These are phyloP conservation scores for Apamea monoglypha DNA, from an alignment of 2,888 invertebrate genomes.

Conservation along the genomic window DNA sequence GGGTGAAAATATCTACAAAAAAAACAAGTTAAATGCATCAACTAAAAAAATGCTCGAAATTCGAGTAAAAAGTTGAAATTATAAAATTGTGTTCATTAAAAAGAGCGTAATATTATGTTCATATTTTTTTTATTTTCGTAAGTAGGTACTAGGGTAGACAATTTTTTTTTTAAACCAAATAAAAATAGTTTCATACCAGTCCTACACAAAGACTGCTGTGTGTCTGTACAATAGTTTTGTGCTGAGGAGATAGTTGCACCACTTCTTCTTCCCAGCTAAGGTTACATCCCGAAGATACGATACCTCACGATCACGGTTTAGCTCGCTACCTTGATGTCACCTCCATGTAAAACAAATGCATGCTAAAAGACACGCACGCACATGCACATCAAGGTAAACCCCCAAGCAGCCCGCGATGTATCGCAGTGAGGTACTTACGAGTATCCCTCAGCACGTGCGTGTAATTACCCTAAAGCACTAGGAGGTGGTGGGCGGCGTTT, in stretches of 20 bases:
- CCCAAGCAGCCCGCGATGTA: background rate
- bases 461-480: background rate
- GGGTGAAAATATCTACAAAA: background rate
- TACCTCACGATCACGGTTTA: no score
- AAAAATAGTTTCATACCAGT: background rate
- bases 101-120: background rate
- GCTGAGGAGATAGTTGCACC: background rate
- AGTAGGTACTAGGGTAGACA: background rate
- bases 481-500: background rate
- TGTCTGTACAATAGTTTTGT: background rate
- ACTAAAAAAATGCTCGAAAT: background rate
- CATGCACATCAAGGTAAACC: background rate
- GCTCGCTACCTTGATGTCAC: background rate
- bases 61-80: background rate
- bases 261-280: background rate
- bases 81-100: background rate
- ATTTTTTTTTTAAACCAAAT: background rate
- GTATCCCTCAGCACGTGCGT: background rate
- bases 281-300: background rate
- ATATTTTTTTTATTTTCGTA: slow-evolving; percentile 10
- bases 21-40: background rate
- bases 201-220: background rate
- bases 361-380: background rate
- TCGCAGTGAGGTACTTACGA: background rate
- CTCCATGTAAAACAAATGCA: background rate